Evolutionary conservation across 2,888 invertebrate species (phyloP).

Genomic region (Drosophila anomalata): DNA sequence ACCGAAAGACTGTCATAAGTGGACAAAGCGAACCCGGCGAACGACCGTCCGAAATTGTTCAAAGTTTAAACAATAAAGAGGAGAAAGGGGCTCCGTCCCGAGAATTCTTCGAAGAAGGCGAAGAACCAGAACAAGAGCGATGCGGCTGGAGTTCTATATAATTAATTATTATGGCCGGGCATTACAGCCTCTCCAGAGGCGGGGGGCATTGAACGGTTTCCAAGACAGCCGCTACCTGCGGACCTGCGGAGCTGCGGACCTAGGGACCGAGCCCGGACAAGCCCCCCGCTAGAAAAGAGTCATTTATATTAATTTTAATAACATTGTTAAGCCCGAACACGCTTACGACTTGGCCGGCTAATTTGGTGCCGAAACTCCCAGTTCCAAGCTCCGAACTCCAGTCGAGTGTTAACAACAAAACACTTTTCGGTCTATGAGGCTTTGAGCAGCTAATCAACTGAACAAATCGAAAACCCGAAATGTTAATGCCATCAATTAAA

Average conservation of each 20-base stretch:
- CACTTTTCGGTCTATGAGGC: slow-evolving; percentile 74
- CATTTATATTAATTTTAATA: slow-evolving; percentile 81
- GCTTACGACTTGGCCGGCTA: slow-evolving; percentile 18
- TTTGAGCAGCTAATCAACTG: slow-evolving; percentile 67
- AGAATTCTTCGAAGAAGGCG: slow-evolving; percentile 20
- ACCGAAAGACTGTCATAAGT: slow-evolving; percentile 26
- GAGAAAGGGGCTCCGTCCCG: not conserved
- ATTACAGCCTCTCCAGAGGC: slow-evolving; percentile 42
- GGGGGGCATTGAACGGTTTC: slow-evolving; percentile 64
- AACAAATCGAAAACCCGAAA: slow-evolving; percentile 17
- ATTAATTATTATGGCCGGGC: slow-evolving; percentile 67
- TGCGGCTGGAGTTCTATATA: slow-evolving; percentile 45
- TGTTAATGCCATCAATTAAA: slow-evolving; percentile 63
- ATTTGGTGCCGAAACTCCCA: not conserved
- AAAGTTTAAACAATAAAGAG: slow-evolving; percentile 12
- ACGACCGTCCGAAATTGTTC: slow-evolving; percentile 29
- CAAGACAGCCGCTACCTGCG: slow-evolving; percentile 56
- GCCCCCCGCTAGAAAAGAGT: slow-evolving; percentile 44
- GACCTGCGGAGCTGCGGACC: slow-evolving; percentile 8
- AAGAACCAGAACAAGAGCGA: slow-evolving; percentile 18
- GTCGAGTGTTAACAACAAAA: slow-evolving; percentile 72
- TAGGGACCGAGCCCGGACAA: not conserved
- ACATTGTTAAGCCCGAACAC: slow-evolving; percentile 70
- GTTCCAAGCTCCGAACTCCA: not conserved
- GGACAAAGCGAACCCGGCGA: not conserved